These are phyloP conservation scores for Campoletis sonorensis DNA, from an alignment of 1,140 invertebrate genomes.

Conservation along the genomic window DNA sequence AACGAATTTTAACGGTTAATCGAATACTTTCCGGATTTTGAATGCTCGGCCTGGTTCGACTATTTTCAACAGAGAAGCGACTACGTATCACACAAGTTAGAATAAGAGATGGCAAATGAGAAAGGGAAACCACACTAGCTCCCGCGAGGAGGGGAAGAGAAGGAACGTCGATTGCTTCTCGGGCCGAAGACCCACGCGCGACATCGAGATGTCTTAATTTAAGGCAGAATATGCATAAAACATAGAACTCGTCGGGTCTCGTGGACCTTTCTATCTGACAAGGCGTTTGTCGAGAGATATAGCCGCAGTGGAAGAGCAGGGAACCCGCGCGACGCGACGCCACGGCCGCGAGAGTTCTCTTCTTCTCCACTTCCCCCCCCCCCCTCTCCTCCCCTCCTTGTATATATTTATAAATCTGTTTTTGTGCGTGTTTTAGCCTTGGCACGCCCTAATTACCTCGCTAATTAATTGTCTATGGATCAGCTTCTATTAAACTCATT, in stretches of 20 bases:
- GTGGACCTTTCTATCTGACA: constrained; percentile 26
- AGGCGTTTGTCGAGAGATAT: constrained; percentile 22
- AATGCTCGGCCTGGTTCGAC: background rate
- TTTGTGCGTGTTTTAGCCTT: constrained; percentile 48
- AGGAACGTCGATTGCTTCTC: constrained; percentile 14
- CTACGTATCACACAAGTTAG: background rate
- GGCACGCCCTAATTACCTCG: constrained; percentile 61
- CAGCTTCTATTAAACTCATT: constrained; percentile 39
- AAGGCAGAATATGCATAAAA: constrained; percentile 27
- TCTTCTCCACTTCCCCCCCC: background rate
- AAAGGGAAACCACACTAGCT: background rate
- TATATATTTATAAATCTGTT: constrained; percentile 44
- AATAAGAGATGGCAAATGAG: background rate
- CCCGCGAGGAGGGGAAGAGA: background rate
- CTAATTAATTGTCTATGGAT: constrained; percentile 63
- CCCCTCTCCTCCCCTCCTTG: background rate
- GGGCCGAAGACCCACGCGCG: constrained; percentile 29
- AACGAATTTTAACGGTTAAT: background rate
- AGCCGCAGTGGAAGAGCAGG: background rate
- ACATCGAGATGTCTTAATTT: constrained; percentile 40
- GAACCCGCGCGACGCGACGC: background rate
- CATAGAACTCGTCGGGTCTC: constrained; percentile 30
- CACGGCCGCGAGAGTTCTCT: constrained; percentile 29
- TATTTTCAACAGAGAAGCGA: background rate
- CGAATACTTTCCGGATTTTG: background rate